These are phyloP conservation scores for Dasypolia templi DNA, from an alignment of 2,888 invertebrate species.

Conservation along the genomic window DNA sequence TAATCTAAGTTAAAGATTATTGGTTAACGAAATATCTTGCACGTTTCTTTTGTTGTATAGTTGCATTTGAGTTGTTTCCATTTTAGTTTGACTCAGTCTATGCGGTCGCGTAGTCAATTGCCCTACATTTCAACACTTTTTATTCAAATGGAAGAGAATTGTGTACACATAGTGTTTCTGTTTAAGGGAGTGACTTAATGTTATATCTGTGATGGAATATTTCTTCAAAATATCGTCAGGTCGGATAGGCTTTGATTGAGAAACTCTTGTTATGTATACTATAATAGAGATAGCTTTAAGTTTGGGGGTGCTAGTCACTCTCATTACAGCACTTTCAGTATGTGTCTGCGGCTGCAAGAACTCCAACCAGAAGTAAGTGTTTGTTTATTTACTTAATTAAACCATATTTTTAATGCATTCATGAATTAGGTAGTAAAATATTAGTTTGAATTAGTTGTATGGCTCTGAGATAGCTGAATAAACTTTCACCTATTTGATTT, in stretches of 20 bases:
- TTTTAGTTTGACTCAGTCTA: slow-evolving; percentile 59
- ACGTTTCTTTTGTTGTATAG: slow-evolving; percentile 33
- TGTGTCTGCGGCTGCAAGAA: slow-evolving; percentile 94
- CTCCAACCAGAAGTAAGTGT: slow-evolving; percentile 93
- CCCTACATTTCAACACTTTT: slow-evolving; percentile 85
- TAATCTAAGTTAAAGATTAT: slow-evolving; percentile 40
- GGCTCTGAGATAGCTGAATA: slow-evolving; percentile 28
- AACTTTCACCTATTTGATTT: slow-evolving; percentile 44
- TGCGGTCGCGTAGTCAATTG: slow-evolving; percentile 74
- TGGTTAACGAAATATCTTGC: slow-evolving; percentile 31
- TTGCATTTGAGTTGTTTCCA: slow-evolving; percentile 34
- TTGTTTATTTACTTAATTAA: slow-evolving; percentile 30
- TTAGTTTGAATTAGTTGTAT: no score
- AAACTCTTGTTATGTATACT: slow-evolving; percentile 86
- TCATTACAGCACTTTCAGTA: slow-evolving; percentile 90
- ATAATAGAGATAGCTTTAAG: slow-evolving; percentile 85
- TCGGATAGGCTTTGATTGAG: slow-evolving; percentile 73
- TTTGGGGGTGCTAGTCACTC: slow-evolving; percentile 85
- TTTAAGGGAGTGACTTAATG: slow-evolving; percentile 83
- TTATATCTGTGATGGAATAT: slow-evolving; percentile 78
- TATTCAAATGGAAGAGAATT: slow-evolving; percentile 88
- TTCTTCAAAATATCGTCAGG: slow-evolving; percentile 59
- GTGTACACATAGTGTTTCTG: slow-evolving; percentile 78
- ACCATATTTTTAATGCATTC: slow-evolving; percentile 8
- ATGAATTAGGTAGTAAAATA: neutral